These are phyloP conservation scores for Thunnus maccoyii DNA, from an alignment of 2,113 vertebrate species.

Conservation along the genomic window DNA sequence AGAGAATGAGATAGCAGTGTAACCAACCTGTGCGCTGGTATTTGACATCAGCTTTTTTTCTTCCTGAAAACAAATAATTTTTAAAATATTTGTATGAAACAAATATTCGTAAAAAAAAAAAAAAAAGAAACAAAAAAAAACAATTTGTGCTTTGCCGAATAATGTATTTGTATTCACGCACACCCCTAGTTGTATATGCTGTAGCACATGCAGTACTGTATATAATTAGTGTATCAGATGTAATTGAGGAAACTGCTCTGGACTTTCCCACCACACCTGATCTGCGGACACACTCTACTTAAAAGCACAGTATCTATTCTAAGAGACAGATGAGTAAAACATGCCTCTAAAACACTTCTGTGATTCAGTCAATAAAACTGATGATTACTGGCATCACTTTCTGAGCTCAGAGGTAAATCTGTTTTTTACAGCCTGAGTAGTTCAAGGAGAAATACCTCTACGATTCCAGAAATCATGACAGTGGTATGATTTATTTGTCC, in stretches of 20 bases:
- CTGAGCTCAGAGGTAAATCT: constrained; percentile 3
- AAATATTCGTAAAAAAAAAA: too few relatives aligned
- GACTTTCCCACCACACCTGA: background rate
- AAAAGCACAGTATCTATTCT: background rate
- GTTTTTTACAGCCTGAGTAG: background rate
- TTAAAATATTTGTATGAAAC: too few relatives aligned
- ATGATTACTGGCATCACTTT: background rate
- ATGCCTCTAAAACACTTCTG: background rate
- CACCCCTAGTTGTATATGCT: too few relatives aligned
- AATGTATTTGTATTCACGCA: too few relatives aligned
- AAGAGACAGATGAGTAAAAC: background rate
- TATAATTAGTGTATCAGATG: background rate
- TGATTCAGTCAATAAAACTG: background rate
- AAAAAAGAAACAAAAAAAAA: too few relatives aligned
- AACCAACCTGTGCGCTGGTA: too few relatives aligned
- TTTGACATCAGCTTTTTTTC: too few relatives aligned
- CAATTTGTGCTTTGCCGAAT: too few relatives aligned
- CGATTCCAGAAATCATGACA: background rate
- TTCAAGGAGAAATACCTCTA: constrained; percentile 13
- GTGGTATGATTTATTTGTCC: background rate
- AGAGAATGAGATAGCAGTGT: too few relatives aligned
- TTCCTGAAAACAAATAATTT: too few relatives aligned
- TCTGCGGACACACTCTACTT: background rate
- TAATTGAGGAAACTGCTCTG: background rate
- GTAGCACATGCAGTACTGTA: background rate